phyloP scores from a whole-genome alignment of 64 coral and sea anemone species.

The Acropora tenuis region DNA sequence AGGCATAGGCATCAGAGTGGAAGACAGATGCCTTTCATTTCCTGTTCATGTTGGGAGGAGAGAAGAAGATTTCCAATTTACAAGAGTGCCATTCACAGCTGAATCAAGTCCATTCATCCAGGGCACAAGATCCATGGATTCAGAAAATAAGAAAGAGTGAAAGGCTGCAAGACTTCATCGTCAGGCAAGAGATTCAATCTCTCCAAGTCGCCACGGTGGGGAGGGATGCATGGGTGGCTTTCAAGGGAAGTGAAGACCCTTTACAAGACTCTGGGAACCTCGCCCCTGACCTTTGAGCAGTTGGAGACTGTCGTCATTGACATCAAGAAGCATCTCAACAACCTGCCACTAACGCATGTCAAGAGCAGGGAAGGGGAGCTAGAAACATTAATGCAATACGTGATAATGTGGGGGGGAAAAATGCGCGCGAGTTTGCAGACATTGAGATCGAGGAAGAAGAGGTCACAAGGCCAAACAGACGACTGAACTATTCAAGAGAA shows the following conservation, averaged over 20 bases:
- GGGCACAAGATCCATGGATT: neutral
- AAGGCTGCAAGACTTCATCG: conserved; percentile 40
- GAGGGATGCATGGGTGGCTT: conserved; percentile 67
- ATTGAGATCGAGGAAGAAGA: conserved; percentile 68
- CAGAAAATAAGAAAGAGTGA: conserved; percentile 42
- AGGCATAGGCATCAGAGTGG: conserved; percentile 27
- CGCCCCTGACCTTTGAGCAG: conserved; percentile 48
- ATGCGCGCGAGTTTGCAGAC: conserved; percentile 55
- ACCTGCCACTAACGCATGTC: conserved; percentile 69
- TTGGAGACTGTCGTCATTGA: conserved; percentile 69
- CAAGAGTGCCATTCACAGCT: neutral
- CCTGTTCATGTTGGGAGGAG: conserved; percentile 4
- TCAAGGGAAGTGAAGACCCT: conserved; percentile 66
- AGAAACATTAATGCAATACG: conserved; percentile 63
- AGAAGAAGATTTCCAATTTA: neutral
- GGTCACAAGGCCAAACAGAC: conserved; percentile 8
- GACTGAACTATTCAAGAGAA: conserved; percentile 53
- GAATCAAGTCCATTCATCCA: conserved; percentile 7
- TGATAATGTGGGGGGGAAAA: conserved; percentile 86
- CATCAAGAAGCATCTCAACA: conserved; percentile 79
- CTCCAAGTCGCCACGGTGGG: conserved; percentile 68
- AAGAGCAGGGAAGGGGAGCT: conserved; percentile 62
- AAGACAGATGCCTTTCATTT: conserved; percentile 9
- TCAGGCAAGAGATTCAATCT: conserved; percentile 28
- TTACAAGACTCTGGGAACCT: conserved; percentile 77